Base-by-base conservation (phyloP, 2,797 vertebrate genomes). In the Leucoraja ocellata region DNA sequence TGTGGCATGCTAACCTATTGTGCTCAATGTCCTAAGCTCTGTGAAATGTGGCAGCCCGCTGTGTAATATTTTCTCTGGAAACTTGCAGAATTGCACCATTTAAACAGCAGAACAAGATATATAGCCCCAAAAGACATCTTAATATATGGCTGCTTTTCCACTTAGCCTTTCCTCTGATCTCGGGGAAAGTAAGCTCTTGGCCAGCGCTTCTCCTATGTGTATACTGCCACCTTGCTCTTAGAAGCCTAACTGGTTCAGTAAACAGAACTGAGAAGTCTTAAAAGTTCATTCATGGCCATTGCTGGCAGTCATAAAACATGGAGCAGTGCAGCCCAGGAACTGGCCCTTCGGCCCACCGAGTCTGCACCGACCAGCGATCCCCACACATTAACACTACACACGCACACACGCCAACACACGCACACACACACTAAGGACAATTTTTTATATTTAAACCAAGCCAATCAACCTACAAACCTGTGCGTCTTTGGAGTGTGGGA, bases 151-250 rank as follows among this genome's bases (percentile, higher is more conserved):
- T 46, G 61, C 84, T 36, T 88, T 88, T 68, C 10, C 1, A 88
- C 16, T 88, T 65, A 32, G n/a, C 16, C 84, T 68, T 88, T 88
- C 68, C 39, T 36, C n/a, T 88, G n/a, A 88, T 88, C 61, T 88
- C 61, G 68, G 63, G 46, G 32, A 88, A 23, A 68, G 36, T 36
- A 18, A 68, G 61, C 63, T 68, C 1, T 65, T 36, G 28, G 61
- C n/a, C 14, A 36, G 14, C 28, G 18, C 61, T 54, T 88, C 79
- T 11, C 39, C 39, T 46, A 32, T 86, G 83, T 65, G 32, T 88
- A 36, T 32, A 21, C 61, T 36, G 14, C n/a, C n/a, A 65, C 7
- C 83, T 63, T 88, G 84, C 32, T 88, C 63, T 88, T 68, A 32
- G n/a, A 36, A 88, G 21, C 83, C 61, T 58, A 16, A n/a, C 61